Conservation (phyloP, 2,797 vertebrate species). For the Bovichtus variegatus region DNA sequence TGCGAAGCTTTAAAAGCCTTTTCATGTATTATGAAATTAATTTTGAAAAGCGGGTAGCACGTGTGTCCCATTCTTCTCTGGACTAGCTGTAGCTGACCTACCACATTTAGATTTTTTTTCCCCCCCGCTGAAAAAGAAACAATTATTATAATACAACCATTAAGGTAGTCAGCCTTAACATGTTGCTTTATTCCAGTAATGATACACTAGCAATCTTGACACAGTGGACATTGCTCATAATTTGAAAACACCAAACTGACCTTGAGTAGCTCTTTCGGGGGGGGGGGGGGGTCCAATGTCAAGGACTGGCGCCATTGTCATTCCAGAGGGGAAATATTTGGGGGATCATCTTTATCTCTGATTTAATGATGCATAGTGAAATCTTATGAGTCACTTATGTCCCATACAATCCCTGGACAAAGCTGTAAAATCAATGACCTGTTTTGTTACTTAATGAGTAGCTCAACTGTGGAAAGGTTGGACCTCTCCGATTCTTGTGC, state of each 20-base stretch:
- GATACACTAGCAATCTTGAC: not conserved
- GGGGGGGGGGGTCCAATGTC: slow-evolving; percentile 67
- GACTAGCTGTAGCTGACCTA: slow-evolving; percentile 26
- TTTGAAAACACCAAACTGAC: slow-evolving; percentile 51
- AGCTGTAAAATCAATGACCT: slow-evolving; percentile 88
- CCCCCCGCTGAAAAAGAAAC: slow-evolving; percentile 15
- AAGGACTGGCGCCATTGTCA: slow-evolving; percentile 81
- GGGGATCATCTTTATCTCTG: slow-evolving; percentile 85
- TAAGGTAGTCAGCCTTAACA: slow-evolving; percentile 5
- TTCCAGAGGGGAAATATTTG: slow-evolving; percentile 83
- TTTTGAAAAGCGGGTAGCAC: slow-evolving; percentile 63
- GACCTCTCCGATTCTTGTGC: slow-evolving; percentile 68
- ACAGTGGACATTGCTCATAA: not conserved
- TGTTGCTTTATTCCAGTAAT: slow-evolving; percentile 19
- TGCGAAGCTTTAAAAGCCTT: slow-evolving; percentile 79
- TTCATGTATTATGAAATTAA: slow-evolving; percentile 81
- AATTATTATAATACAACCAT: slow-evolving; percentile 14
- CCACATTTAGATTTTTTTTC: slow-evolving; percentile 37
- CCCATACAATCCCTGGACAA: slow-evolving; percentile 86
- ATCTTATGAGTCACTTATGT: slow-evolving; percentile 90
- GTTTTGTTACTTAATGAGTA: slow-evolving; percentile 88
- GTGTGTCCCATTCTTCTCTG: slow-evolving; percentile 40
- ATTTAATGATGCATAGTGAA: slow-evolving; percentile 89
- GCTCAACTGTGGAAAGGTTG: slow-evolving; percentile 83
- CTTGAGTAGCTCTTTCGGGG: slow-evolving; percentile 71